Percentiles rank a stretch among this genome's conserved stretches.
phyloP scores from a whole-genome alignment of 2,797 vertebrate genomes.

The Protosalanx chinensis region DNA sequence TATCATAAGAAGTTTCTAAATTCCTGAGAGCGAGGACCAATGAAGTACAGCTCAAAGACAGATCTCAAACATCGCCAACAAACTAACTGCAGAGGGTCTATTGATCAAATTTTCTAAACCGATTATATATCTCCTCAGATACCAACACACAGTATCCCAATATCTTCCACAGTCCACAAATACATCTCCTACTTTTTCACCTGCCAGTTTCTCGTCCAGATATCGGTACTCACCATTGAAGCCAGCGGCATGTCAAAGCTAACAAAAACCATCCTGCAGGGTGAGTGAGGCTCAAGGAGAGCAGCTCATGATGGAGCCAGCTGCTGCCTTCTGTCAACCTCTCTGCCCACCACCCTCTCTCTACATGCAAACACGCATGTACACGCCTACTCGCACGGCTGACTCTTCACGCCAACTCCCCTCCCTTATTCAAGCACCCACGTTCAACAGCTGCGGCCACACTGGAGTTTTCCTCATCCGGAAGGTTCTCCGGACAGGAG shows the following conservation, averaged over 20 bases:
- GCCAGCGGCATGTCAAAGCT: slow-evolving; percentile 74
- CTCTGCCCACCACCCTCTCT: slow-evolving; percentile 13
- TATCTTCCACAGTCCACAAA: background rate
- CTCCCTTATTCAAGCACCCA: background rate
- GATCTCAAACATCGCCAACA: background rate
- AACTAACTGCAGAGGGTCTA: background rate
- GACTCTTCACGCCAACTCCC: background rate
- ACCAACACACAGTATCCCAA: too few relatives aligned
- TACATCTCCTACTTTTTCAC: background rate
- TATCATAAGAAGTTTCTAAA: background rate
- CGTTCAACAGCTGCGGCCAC: slow-evolving; percentile 10
- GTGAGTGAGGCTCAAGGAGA: slow-evolving; percentile 52
- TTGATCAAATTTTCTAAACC: background rate
- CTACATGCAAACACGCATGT: slow-evolving; percentile 6
- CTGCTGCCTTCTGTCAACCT: slow-evolving; percentile 49
- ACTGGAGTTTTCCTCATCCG: background rate
- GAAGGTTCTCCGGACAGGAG: background rate
- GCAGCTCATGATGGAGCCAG: slow-evolving; percentile 63
- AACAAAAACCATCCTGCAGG: slow-evolving; percentile 77
- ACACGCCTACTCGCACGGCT: slow-evolving; percentile 16
- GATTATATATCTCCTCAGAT: background rate
- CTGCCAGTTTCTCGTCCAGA: background rate
- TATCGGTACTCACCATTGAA: slow-evolving; percentile 71
- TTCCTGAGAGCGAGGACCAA: background rate
- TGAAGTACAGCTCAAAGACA: background rate